Conservation (phyloP, 2,113 vertebrate species). For the Bufo bufo region DNA sequence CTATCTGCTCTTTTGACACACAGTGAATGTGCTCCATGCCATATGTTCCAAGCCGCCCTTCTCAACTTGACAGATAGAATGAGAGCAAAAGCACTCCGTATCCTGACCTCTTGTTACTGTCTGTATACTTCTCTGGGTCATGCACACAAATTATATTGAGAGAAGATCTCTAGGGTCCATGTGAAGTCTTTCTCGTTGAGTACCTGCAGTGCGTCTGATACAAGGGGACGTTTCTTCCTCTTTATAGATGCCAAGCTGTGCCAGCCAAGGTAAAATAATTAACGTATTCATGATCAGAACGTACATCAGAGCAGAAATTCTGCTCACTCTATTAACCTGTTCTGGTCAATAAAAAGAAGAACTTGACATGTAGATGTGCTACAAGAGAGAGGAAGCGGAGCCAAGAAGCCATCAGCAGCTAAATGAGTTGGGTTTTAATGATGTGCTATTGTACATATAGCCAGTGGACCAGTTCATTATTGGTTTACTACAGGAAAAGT, state of each 20-base stretch:
- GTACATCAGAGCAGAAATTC: not conserved
- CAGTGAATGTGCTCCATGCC: not conserved
- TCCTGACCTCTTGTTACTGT: constrained; percentile 9
- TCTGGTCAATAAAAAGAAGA: not conserved
- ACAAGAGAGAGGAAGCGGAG: not conserved
- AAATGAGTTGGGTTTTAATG: not conserved
- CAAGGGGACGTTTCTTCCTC: not conserved
- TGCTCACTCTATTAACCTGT: constrained; percentile 24
- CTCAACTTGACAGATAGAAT: constrained; percentile 37
- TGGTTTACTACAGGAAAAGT: too few relatives aligned
- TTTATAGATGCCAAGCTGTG: not conserved
- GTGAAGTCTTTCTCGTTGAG: not conserved
- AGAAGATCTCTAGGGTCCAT: constrained; percentile 13
- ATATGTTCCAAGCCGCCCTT: not conserved
- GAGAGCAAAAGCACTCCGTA: not conserved
- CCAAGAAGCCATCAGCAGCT: not conserved
- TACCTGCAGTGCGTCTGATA: not conserved
- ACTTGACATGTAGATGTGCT: not conserved
- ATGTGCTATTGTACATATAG: not conserved
- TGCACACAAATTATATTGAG: not conserved
- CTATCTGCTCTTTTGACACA: not conserved
- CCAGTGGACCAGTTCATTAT: not conserved
- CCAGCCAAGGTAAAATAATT: not conserved
- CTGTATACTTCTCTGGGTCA: not conserved
- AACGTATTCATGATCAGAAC: not conserved